Percentiles rank a stretch among this genome's conserved stretches.
phyloP scores from a whole-genome alignment of 1,140 invertebrate genomes.

The Campodea augens region DNA sequence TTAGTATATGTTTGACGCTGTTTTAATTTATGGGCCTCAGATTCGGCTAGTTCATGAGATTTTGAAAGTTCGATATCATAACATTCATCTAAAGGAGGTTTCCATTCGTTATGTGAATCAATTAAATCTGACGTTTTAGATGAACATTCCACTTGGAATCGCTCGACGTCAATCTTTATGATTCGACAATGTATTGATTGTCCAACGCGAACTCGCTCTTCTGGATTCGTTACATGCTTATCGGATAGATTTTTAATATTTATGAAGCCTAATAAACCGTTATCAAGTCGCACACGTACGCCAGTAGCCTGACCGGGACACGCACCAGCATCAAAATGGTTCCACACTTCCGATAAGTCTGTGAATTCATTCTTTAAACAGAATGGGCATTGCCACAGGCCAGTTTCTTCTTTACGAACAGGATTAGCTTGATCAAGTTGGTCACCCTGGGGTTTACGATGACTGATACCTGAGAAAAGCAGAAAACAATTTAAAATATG shows the following conservation, averaged over 20 bases:
- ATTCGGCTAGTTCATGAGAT: conserved; percentile 53
- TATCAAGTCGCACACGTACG: conserved; percentile 74
- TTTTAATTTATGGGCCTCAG: conserved; percentile 61
- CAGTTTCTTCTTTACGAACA: conserved; percentile 78
- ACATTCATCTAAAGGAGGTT: conserved; percentile 68
- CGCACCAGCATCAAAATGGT: conserved; percentile 87
- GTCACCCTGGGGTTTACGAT: conserved; percentile 76
- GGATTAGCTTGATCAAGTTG: conserved; percentile 90
- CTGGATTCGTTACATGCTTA: conserved; percentile 77
- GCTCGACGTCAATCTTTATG: conserved; percentile 85
- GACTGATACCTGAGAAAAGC: conserved; percentile 39
- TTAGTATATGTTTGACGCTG: conserved; percentile 70
- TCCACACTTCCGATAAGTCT: conserved; percentile 90
- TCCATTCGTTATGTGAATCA: conserved; percentile 81
- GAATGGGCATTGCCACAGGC: conserved; percentile 92
- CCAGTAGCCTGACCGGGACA: conserved; percentile 92
- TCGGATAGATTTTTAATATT: conserved; percentile 90
- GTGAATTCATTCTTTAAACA: conserved; percentile 90
- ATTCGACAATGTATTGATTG: conserved; percentile 87
- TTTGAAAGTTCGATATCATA: conserved; percentile 80
- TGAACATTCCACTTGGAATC: conserved; percentile 85
- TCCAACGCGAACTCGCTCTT: conserved; percentile 66
- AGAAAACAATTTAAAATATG: background rate
- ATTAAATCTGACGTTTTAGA: conserved; percentile 80
- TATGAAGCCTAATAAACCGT: conserved; percentile 86